Base-by-base conservation (phyloP, 2,113 vertebrate genomes). In the Hyperopisus bebe region DNA sequence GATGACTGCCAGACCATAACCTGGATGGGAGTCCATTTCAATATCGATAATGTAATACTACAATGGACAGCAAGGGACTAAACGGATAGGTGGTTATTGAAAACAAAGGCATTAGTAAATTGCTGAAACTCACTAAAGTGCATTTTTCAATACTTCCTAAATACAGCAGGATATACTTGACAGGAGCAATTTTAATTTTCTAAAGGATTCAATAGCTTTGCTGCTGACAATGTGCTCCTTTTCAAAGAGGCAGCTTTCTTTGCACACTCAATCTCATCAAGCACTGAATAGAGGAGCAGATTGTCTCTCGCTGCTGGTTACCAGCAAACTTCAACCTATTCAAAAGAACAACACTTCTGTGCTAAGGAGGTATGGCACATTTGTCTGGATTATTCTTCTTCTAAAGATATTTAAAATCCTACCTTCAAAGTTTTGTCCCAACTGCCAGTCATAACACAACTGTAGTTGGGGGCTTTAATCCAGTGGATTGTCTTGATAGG, bases 381-480 rank as follows among this genome's bases (percentile, higher is more conserved):
- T n/a, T 44, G 82, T 70, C 62, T 11, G 42, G 1, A 44, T 24
- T 13, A 50, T 27, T 53, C 13, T 2, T 51, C 13, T 55, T 35
- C 50, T 39, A 15, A 47, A 87, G 19, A 27, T 17, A 84, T n/a
- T 46, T 51, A 3, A 58, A 83, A 58, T 90, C 31, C 0, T 92
- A 99, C 98, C 97, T 99, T 99, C 85, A 99, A 90, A 10, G 97
- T 99, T 96, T 99, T 99, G 94, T 99, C 99, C 99, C 99, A 99
- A 91, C 98, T 99, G 74, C 98, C 98, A 0, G 98, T 99, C 99
- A 99, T 99, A 92, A 99, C 93, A 89, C 99, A 99, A 94, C 95
- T 99, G 91, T 99, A 99, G 95, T 98, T 99, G 0, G 98, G 98
- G 13, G 99, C 98, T 96, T 99, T 99, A 91, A 99, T 99, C 99